phyloP scores from a whole-genome alignment of 1,140 invertebrate genomes.

The Heliconius melpomene region DNA sequence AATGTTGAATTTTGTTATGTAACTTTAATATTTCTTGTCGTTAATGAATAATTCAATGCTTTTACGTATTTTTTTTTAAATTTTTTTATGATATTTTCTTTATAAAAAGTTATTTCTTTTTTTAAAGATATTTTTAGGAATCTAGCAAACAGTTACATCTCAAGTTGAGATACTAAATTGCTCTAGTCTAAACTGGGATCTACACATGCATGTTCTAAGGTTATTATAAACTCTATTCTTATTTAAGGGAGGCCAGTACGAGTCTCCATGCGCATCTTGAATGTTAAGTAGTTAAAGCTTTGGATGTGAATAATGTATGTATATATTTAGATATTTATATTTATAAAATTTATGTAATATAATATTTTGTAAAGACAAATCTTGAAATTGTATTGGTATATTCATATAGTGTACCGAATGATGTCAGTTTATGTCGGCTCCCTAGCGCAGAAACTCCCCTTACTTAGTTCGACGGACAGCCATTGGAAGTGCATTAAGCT shows the following conservation, averaged over 20 bases:
- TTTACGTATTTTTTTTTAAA: no score
- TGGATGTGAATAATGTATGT: conserved; percentile 23
- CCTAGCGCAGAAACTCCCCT: conserved; percentile 42
- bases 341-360: neutral
- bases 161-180: neutral
- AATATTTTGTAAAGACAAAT: conserved; percentile 16
- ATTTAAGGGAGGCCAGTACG: conserved; percentile 8
- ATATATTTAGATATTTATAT: conserved; percentile 12
- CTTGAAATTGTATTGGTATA: conserved; percentile 13
- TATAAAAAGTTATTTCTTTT: neutral
- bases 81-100: neutral
- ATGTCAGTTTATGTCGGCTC: conserved; percentile 35
- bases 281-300: conserved; percentile 27
- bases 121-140: neutral
- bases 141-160: neutral
- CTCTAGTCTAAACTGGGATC: conserved; percentile 15
- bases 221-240: conserved; percentile 13
- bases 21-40: neutral
- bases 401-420: conserved; percentile 31
- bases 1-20: neutral
- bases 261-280: conserved; percentile 15
- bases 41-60: no score
- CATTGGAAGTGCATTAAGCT: conserved; percentile 69
- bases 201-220: neutral
- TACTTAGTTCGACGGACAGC: conserved; percentile 47